Evolutionary conservation across 2,113 vertebrate genomes (phyloP), one percentile per base, ranked within the genome.

Genomic region (Eclectus roratus): DNA sequence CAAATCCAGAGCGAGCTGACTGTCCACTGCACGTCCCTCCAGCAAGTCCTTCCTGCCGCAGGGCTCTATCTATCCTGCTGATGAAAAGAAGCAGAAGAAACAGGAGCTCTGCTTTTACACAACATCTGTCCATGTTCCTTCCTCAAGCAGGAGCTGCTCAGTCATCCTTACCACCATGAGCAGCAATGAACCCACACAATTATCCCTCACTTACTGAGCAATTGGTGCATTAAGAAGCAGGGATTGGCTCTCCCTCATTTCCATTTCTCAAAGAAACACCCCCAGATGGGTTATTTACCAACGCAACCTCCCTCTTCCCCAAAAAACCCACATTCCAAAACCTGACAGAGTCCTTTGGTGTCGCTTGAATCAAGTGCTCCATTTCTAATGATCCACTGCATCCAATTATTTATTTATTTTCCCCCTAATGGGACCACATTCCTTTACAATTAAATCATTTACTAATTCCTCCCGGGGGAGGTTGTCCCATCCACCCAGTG

Each of bases 361-460:
- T 6, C 17, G 7, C 61, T 95, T 83, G 50, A 85, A 95, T 52
- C 47, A 27, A 88, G 83, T 1, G 4, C 35, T 84, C 39, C 1
- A 0, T 83, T 85, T 95, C 91, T 44, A 46, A 83, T 4, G 7
- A 95, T 47, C 52, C 80, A 19, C 46, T 74, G 69, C 2, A 3
- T 41, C 14, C n/a, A 16, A 13, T 79, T 63, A 65, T 90, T 85
- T 82, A 43, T 84, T 56, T 95, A 55, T 81, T 93, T 96, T 37
- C 44, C 56, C 28, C 68, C 85, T 95, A 97, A 92, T 91, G 91
- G 90, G 76, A 47, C 50, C 64, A 58, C 96, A 96, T 97, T 97
- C 91, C 91, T 95, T 29, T 80, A 92, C 80, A 91, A 97, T 87
- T 92, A 94, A 95, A 95, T 95, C 55, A 96, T 88, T 86, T 82